A percentile compares a stretch with the other conserved stretches of the same genome.
phyloP scores from a whole-genome alignment of 2,113 vertebrate genomes.

The Perccottus glenii region DNA sequence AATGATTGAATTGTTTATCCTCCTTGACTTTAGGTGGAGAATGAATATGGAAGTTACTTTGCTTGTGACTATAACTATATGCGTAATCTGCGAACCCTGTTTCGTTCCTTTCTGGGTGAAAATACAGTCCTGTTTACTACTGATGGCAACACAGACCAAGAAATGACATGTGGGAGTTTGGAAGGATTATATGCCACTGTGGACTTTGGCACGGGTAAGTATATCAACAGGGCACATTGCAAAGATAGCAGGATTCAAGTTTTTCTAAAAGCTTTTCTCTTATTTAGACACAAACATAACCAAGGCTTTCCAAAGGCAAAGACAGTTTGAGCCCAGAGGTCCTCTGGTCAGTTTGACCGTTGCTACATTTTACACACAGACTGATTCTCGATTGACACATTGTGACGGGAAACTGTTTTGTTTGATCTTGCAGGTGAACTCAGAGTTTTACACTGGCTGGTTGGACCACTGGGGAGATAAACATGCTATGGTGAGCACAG shows the following conservation, averaged over 20 bases:
- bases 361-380: not conserved
- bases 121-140: conserved; percentile 93
- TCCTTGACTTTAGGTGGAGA: conserved; percentile 84
- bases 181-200: conserved; percentile 89
- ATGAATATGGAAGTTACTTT: conserved; percentile 94
- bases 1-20: not conserved
- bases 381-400: not conserved
- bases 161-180: conserved; percentile 88
- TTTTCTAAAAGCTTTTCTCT: not conserved
- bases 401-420: not conserved
- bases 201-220: conserved; percentile 92
- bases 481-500: conserved; percentile 77
- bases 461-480: conserved; percentile 95
- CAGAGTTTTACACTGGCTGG: conserved; percentile 97
- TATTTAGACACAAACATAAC: conserved; percentile 84
- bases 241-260: not conserved
- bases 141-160: conserved; percentile 78
- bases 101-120: conserved; percentile 83
- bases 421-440: conserved; percentile 86
- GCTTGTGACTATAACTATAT: conserved; percentile 91
- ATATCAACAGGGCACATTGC: not conserved
- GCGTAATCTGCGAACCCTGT: conserved; percentile 82
- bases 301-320: conserved; percentile 83
- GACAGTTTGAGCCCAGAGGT: conserved; percentile 84
- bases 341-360: conserved; percentile 84